Evolutionary conservation across 35 echinoderm and acorn worm genomes (phyloP), one percentile per base, ranked within the genome.

Genomic region (Diadema setosum): DNA sequence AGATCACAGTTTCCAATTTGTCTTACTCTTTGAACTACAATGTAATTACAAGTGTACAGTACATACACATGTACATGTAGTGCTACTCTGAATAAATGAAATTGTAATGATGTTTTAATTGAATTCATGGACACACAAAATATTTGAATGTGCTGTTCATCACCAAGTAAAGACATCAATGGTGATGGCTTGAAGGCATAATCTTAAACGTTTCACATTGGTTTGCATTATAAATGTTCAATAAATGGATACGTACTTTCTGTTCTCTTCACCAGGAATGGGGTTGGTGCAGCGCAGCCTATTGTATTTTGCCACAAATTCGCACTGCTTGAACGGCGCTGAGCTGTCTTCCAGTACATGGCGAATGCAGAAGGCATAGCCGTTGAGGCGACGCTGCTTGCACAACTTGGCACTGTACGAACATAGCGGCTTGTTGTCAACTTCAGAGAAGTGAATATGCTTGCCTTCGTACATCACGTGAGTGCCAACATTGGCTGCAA

Each of bases 401-500:
- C 92, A 99, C 82, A 95, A 80, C 86, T 99, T 94, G 82, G 82
- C 86, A 87, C 92, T 99, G 90, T 84, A 99, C 44, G 96, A 99
- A 86, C 96, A 99, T 58, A 99, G 91, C 70, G 93, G 93, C 65
- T 99, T 99, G 43, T 92, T 85, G 83, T 99, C 96, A 45, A 85
- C 81, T 59, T 99, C 96, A 44, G 96, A 99, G 87, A 89, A 90
- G 96, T 99, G 96, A 81, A 99, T 99, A 70, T 99, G 88, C 92
- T 95, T 99, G 81, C 96, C 96, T 92, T 99, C 96, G 81, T 99
- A 99, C 96, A 99, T 99, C 84, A 94, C 92, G 89, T 82, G 50
- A 48, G 80, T 80, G 82, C 82, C 86, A 94, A 89, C 92, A 94
- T 94, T 89, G 82, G 86, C 93, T 95, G 44, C 39, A 83, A 75